Base-by-base conservation (phyloP, 2,113 vertebrate species). In the Nansenia antarctica region DNA sequence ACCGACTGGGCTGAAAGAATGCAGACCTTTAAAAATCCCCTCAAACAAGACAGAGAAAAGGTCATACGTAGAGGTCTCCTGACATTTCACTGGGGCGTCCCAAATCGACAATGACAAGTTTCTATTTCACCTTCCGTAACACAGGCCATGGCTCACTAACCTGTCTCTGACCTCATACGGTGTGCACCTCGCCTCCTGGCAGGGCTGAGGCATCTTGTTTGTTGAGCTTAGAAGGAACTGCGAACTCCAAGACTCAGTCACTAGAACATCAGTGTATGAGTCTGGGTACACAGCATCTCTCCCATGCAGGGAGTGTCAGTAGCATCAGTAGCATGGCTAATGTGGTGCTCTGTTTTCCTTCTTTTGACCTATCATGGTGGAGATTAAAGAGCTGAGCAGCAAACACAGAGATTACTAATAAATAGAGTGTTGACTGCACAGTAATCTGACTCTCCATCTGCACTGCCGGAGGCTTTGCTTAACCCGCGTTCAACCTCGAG, bases 361-460 rank as follows among this genome's bases (percentile, higher is more conserved):
- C n/a, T n/a, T 20, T 49, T 49, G 45, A 49, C 6, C 2, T 2
- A n/a, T 22, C 45, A 15, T 22, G 45, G n/a, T 49, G 2, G n/a
- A 49, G 45, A 49, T 49, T 49, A 20, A 49, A 49, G 45, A 49
- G n/a, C 5, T 30, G 61, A 37, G 47, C 53, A 78, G 73, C 62
- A 83, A 59, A 79, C 62, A 64, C 67, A 62, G 82, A 83, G 75
- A 88, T 89, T 84, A 86, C 76, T 86, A 86, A 86, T 87, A 85
- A 83, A 88, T 60, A 63, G 63, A 54, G 9, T n/a, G n/a, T n/a
- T n/a, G 30, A 79, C 35, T 20, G 67, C 55, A 53, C 64, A 65
- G 79, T 89, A 89, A 91, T 90, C 82, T 85, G 74, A 49, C 57
- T 71, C 60, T 74, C 80, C 73, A 89, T 89, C 83, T 87, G 82